phyloP scores from a whole-genome alignment of 2,797 vertebrate genomes.

The Hydrophis major region DNA sequence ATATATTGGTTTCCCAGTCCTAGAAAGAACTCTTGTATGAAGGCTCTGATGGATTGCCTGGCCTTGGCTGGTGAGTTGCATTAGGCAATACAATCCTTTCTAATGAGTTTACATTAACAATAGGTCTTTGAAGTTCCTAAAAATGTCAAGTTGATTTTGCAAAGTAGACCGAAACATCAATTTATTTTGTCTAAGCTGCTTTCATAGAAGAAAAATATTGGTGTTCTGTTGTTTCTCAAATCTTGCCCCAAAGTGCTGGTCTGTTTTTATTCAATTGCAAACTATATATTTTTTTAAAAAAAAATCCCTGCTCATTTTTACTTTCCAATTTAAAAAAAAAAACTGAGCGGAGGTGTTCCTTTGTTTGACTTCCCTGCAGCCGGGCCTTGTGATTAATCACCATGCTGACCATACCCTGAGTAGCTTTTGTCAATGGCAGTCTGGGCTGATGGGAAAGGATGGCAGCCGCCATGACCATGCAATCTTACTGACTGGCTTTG shows the following conservation, averaged over 20 bases:
- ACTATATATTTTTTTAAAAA: background rate
- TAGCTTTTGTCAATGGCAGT: slow-evolving; percentile 94
- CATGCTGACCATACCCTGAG: slow-evolving; percentile 89
- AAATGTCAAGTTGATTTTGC: background rate
- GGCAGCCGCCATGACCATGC: slow-evolving; percentile 89
- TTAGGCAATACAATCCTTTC: background rate
- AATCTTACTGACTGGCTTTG: slow-evolving; percentile 87
- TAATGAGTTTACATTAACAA: background rate
- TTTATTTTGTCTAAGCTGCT: background rate
- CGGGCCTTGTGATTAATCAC: slow-evolving; percentile 85
- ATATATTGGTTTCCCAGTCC: background rate
- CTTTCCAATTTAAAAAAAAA: background rate
- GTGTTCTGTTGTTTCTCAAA: background rate
- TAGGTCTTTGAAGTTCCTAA: background rate
- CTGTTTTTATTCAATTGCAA: background rate
- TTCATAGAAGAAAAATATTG: background rate
- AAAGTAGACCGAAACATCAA: background rate
- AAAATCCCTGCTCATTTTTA: background rate
- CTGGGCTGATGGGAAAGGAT: slow-evolving; percentile 78
- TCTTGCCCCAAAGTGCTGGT: background rate
- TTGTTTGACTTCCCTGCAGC: slow-evolving; percentile 63
- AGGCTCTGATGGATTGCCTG: background rate
- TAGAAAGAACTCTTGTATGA: background rate
- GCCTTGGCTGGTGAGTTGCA: background rate
- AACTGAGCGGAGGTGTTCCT: background rate